phyloP scores from a whole-genome alignment of 1,140 invertebrate species.

The Apis dorsata region DNA sequence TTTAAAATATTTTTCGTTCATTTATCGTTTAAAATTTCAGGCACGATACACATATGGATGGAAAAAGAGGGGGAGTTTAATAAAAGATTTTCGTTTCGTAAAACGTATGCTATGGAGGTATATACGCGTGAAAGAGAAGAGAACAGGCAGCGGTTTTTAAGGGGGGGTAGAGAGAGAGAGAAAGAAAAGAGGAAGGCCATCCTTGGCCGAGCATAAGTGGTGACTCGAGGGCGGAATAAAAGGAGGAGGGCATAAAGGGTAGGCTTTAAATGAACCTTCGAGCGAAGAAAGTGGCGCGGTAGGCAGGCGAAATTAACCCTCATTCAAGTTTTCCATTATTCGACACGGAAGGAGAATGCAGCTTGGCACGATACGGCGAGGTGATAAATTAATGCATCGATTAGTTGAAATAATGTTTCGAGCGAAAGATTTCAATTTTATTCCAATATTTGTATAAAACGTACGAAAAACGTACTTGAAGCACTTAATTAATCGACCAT shows the following conservation, averaged over 20 bases:
- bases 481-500: too few species aligned
- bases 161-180: slow-evolving; percentile 18
- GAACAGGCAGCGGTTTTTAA: slow-evolving; percentile 30
- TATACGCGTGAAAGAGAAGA: slow-evolving; percentile 38
- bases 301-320: background rate
- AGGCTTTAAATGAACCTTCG: background rate
- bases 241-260: background rate
- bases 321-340: background rate
- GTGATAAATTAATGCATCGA: background rate
- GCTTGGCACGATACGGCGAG: background rate
- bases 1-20: too few species aligned
- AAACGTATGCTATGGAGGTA: slow-evolving; percentile 59
- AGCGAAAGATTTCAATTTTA: too few species aligned
- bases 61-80: too few species aligned
- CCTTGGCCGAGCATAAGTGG: background rate
- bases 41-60: too few species aligned
- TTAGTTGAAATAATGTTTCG: too few species aligned
- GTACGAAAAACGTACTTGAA: too few species aligned
- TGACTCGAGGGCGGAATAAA: background rate
- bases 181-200: background rate
- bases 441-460: too few species aligned
- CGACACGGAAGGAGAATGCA: too few species aligned
- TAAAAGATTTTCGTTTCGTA: slow-evolving; percentile 62
- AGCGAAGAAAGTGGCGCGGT: background rate
- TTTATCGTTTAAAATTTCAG: too few species aligned